phyloP scores from a whole-genome alignment of 2,888 invertebrate species.

The Archaeoteleia sp. region DNA sequence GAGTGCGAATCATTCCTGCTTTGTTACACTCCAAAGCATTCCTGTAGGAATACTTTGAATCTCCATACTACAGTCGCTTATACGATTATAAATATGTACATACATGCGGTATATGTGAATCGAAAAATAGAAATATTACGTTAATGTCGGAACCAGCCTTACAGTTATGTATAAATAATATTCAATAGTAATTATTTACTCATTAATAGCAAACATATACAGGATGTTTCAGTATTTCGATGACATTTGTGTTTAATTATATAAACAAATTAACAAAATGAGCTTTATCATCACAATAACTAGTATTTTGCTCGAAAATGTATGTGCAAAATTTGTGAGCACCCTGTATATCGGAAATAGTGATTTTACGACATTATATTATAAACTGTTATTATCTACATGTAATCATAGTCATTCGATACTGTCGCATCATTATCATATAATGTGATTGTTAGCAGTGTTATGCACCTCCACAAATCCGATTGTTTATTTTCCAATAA shows the following conservation, averaged over 20 bases:
- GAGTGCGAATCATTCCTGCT: slow-evolving; percentile 4
- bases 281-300: not conserved
- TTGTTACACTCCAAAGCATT: slow-evolving; percentile 4
- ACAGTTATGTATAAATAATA: slow-evolving; percentile 10
- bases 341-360: slow-evolving; percentile 2
- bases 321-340: slow-evolving; percentile 12
- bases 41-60: slow-evolving; percentile 4
- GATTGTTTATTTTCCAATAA: slow-evolving; percentile 11
- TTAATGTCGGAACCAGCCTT: slow-evolving; percentile 12
- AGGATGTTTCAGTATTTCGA: slow-evolving; percentile 4
- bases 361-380: slow-evolving; percentile 12
- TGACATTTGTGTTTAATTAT: not conserved
- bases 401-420: slow-evolving; percentile 21
- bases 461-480: slow-evolving; percentile 11
- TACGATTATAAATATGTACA: slow-evolving; percentile 8
- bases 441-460: slow-evolving; percentile 14
- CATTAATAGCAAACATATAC: not conserved
- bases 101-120: not conserved
- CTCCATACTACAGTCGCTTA: slow-evolving; percentile 7
- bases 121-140: slow-evolving; percentile 1
- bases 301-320: not conserved
- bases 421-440: slow-evolving; percentile 13
- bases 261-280: not conserved
- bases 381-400: slow-evolving; percentile 19
- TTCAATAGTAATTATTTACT: slow-evolving; percentile 3